Base-by-base conservation (phyloP, 2,888 invertebrate genomes). In the Hirudinaria manillensis region DNA sequence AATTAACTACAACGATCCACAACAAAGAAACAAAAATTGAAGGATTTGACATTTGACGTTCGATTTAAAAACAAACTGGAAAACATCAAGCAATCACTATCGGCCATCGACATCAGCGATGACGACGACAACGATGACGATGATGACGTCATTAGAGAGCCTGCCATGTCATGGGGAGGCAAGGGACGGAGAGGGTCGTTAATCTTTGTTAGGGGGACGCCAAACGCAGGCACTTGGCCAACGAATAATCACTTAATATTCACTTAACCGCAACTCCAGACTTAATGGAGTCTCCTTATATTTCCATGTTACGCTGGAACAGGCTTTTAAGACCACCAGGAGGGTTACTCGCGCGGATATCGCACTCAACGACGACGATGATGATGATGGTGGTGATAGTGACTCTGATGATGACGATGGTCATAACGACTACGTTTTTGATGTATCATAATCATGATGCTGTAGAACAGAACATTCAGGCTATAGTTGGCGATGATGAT, bases 401-500 rank as follows among this genome's bases (percentile, higher is more conserved):
- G 3, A 13, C 3, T 16, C 13, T 19, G 56, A 27, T 13, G 56
- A 27, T 19, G 61, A 6, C 6, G 61, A 4, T 19, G 21, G 53
- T 53, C 13, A 53, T 53, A 53, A 21, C 21, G 53, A 53, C 21
- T 53, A 53, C 13, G n/a, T n/a, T n/a, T n/a, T n/a, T n/a, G n/a
- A n/a, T n/a, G n/a, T 16, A n/a, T 16, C 13, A 71, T 51, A 51
- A 71, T 51, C 51, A 71, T 29, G 71, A 71, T 51, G 71, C n/a
- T n/a, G n/a, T n/a, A n/a, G n/a, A n/a, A n/a, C n/a, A n/a, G n/a
- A n/a, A n/a, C n/a, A n/a, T n/a, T n/a, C n/a, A n/a, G n/a, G n/a
- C n/a, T n/a, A n/a, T n/a, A n/a, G n/a, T 21, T 19, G 71, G 51
- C 45, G 71, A 51, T 3, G 71, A 71, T 24, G 71, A 71, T 3